Conservation (phyloP, 2,888 invertebrate species). For the Phyllotreta cruciferae region DNA sequence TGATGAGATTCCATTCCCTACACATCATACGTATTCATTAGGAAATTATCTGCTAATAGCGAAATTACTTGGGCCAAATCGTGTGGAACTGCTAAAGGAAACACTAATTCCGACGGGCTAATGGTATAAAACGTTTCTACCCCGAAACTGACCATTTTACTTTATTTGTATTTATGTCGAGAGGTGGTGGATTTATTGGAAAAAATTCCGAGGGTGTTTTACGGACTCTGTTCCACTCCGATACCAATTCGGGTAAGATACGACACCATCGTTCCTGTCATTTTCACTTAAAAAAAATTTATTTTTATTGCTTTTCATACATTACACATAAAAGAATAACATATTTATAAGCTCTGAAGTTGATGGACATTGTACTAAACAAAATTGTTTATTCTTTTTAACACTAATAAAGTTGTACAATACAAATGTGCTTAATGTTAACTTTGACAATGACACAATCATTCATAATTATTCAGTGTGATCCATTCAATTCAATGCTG, state of each 20-base stretch:
- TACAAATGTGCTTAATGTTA: too few species aligned
- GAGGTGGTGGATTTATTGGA: constrained; percentile 43
- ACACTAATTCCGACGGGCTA: constrained; percentile 41
- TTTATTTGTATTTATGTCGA: constrained; percentile 44
- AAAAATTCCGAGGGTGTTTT: constrained; percentile 37
- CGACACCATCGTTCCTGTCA: neutral
- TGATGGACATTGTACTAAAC: neutral
- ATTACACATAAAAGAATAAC: neutral
- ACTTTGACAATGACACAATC: too few species aligned
- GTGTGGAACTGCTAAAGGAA: constrained; percentile 47
- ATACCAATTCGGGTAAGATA: too few species aligned
- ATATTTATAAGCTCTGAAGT: neutral
- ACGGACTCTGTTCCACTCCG: constrained; percentile 7
- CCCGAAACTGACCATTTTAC: constrained; percentile 42
- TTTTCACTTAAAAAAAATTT: neutral
- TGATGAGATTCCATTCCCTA: constrained; percentile 54
- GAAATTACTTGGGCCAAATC: constrained; percentile 52
- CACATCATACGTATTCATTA: constrained; percentile 57
- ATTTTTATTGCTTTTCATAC: too few species aligned
- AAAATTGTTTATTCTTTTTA: constrained; percentile 2
- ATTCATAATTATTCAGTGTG: too few species aligned
- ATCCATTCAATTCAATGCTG: too few species aligned
- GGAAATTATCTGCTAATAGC: constrained; percentile 56
- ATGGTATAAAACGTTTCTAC: constrained; percentile 39
- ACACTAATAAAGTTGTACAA: neutral